Evolutionary conservation across 2,888 invertebrate genomes (phyloP), one percentile per base, ranked within the genome.

Genomic region (Orthosia cruda): DNA sequence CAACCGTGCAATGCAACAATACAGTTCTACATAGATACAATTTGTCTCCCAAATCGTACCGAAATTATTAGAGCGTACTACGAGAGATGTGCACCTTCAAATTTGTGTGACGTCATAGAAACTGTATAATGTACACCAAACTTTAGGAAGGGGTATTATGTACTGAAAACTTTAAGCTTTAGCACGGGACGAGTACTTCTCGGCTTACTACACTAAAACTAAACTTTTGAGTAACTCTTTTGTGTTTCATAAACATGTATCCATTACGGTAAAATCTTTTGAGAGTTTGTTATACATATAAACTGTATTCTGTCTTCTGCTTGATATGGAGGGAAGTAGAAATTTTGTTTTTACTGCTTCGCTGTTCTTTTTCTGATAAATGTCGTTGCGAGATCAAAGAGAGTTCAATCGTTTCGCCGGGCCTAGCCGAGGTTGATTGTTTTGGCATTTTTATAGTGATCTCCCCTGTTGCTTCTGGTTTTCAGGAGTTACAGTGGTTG

Each of bases 121-220:
- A 74, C 80, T 54, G 49, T 66, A 74, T 68, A 74, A 74, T 70
- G 45, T 75, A 63, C 55, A 66, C 69, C 40, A 15, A 80, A 80
- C 75, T 80, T 75, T 20, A 55, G 57, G 49, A 32, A 54, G 45
- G 45, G 65, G 79, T 80, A 75, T 80, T 80, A 80, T 80, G 61
- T 63, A 55, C 65, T 63, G 49, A 70, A 79, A 80, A 80, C 57
- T 80, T 74, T 63, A 66, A 55, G 74, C 74, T 61, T 74, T 65
- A 65, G 16, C 52, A 63, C 52, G 15, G 49, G n/a, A 26, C 26
- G 13, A 67, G 62, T 65, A 65, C 66, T 58, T 18, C 40, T 49
- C 66, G 57, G 57, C 80, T 73, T 49, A 73, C 50, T 20, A 68
- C 18, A 50, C 40, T 79, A 50, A 47, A 50, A 49, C 49, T 18